Base-by-base conservation (phyloP, 2,113 vertebrate genomes). In the Sciurus niger region DNA sequence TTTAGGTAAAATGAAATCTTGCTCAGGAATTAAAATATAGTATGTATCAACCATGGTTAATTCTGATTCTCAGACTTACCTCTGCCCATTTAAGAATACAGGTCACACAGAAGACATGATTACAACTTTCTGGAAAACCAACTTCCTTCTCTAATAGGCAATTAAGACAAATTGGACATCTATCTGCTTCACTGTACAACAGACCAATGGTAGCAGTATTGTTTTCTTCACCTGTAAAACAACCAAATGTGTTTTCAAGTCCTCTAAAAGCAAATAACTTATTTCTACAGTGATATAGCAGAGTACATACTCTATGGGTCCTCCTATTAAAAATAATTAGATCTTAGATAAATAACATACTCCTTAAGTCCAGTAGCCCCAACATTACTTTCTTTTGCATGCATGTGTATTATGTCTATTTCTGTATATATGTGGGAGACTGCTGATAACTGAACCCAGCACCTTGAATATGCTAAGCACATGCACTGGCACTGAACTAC, bases 1-100 rank as follows among this genome's bases (percentile, higher is more conserved):
- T 89, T 93, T 46, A 88, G 51, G 22, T 78, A 2, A 43, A 96
- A 93, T 80, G 28, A 96, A 95, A 93, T 46, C 55, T 86, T 46
- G 37, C 18, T 72, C 86, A 13, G 51, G 30, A 93, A 95, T 58
- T 68, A 95, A 89, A 95, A 93, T 95, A 90, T 8, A 67, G 1
- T 93, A 94, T 37, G 25, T 72, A 53, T 82, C 67, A 84, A 70
- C 13, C 53, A 46, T 32, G 46, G 8, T 85, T 94, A 94, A 90
- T 90, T 94, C 3, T 96, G 34, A 65, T 84, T 96, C 37, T 97
- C 48, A 96, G 43, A 94, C 98, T 99, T 98, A 99, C 99, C 99
- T 99, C 99, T 95, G 99, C 99, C 99, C 99, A 99, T 34, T 99
- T 99, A 95, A 99, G 98, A 97, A 99, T 99, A 96, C 99, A 99